phyloP scores from a whole-genome alignment of 1,140 invertebrate genomes.

The Temnothorax nylanderi region DNA sequence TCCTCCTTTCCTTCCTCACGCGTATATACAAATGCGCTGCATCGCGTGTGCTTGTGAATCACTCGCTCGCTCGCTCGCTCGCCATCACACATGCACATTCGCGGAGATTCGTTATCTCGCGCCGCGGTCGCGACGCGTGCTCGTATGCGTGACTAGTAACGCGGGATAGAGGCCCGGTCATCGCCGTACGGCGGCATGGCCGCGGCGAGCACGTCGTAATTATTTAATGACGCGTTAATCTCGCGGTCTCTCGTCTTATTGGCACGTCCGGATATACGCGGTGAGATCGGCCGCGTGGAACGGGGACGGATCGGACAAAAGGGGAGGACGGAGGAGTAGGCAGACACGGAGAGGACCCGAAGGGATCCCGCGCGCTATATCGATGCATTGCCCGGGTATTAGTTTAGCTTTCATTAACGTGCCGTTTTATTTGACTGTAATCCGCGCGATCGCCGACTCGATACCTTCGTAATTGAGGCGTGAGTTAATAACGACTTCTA shows the following conservation, averaged over 20 bases:
- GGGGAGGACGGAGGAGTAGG: neutral
- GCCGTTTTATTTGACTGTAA: slow-evolving; percentile 45
- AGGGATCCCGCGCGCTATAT: slow-evolving; percentile 39
- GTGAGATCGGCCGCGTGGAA: slow-evolving; percentile 21
- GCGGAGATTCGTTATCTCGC: slow-evolving; percentile 35
- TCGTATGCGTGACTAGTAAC: slow-evolving; percentile 49
- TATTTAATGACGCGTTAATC: slow-evolving; percentile 63
- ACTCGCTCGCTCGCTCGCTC: neutral
- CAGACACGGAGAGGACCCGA: neutral
- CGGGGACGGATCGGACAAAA: neutral
- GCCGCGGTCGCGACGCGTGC: slow-evolving; percentile 31
- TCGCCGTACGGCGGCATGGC: neutral
- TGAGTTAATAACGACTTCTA: slow-evolving; percentile 42
- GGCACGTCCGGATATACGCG: slow-evolving; percentile 12
- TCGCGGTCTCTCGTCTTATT: slow-evolving; percentile 48
- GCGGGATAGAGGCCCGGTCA: slow-evolving; percentile 8
- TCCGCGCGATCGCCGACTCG: slow-evolving; percentile 1
- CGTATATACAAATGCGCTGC: neutral
- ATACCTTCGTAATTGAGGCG: slow-evolving; percentile 25
- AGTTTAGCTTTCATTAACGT: slow-evolving; percentile 54
- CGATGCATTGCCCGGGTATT: slow-evolving; percentile 35
- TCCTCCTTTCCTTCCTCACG: slow-evolving; percentile 31
- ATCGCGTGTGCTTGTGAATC: slow-evolving; percentile 19
- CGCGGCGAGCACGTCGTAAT: slow-evolving; percentile 43
- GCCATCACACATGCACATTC: neutral